These are phyloP conservation scores for Nomada hirtipes DNA, from an alignment of 2,888 invertebrate species.

Conservation along the genomic window DNA sequence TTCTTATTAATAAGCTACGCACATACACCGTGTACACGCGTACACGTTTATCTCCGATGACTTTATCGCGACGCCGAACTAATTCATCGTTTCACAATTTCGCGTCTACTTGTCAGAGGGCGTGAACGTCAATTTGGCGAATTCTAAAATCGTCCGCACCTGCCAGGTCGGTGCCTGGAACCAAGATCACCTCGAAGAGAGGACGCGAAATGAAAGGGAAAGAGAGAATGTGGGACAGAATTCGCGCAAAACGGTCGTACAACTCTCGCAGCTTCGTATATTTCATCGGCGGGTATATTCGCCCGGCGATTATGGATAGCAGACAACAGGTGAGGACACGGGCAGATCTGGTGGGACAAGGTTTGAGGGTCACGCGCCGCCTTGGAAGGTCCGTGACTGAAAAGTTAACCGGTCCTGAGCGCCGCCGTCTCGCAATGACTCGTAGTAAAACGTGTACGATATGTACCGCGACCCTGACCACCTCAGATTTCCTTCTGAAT, in stretches of 20 bases:
- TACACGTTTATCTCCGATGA: too few relatives aligned
- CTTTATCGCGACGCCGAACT: neutral
- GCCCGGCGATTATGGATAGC: constrained; percentile 26
- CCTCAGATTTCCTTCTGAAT: constrained; percentile 51
- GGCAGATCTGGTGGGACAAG: constrained; percentile 51
- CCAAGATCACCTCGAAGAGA: constrained; percentile 20
- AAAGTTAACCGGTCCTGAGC: constrained; percentile 70
- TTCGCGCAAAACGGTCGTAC: neutral
- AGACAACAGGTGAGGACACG: constrained; percentile 52
- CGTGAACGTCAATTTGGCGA: neutral
- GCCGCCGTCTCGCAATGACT: neutral
- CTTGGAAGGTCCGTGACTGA: constrained; percentile 78
- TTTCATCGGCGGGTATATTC: constrained; percentile 18
- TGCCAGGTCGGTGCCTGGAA: neutral
- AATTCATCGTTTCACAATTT: neutral
- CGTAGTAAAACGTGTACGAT: constrained; percentile 18
- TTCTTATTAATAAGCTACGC: too few relatives aligned
- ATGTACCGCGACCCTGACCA: constrained; percentile 61
- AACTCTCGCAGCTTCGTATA: neutral
- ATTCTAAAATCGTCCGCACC: constrained; percentile 1
- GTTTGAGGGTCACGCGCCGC: constrained; percentile 64
- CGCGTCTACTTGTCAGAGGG: too few relatives aligned
- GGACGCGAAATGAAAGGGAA: neutral
- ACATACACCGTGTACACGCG: too few relatives aligned
- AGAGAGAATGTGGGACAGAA: neutral